Evolutionary conservation across 1,140 invertebrate species (phyloP).

Genomic region (Ladona fulva): DNA sequence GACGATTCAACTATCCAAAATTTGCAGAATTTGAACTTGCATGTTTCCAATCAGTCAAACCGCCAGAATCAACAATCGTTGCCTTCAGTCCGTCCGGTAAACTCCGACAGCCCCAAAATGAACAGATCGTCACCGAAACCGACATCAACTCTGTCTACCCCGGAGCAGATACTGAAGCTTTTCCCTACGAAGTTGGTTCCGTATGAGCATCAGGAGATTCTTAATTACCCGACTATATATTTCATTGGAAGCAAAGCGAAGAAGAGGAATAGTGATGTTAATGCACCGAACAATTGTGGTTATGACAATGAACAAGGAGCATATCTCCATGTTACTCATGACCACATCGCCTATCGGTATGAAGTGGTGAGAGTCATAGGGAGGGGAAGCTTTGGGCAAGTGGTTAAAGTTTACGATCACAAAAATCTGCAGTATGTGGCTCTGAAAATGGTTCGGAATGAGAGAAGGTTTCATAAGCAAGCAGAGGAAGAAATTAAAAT

Average conservation of each 20-base stretch:
- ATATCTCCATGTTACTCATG: slow-evolving; percentile 94
- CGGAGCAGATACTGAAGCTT: slow-evolving; percentile 85
- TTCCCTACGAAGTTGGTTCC: slow-evolving; percentile 89
- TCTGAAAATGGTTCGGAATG: slow-evolving; percentile 96
- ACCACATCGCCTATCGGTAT: slow-evolving; percentile 95
- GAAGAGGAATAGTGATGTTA: slow-evolving; percentile 81
- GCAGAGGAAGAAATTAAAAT: slow-evolving; percentile 99
- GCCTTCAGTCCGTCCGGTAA: background rate
- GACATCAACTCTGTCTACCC: slow-evolving; percentile 64
- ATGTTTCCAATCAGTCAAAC: background rate
- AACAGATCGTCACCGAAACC: slow-evolving; percentile 37
- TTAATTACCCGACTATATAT: slow-evolving; percentile 84
- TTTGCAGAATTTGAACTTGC: background rate
- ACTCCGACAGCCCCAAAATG: background rate
- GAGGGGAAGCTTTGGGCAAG: slow-evolving; percentile 93
- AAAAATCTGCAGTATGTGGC: slow-evolving; percentile 90
- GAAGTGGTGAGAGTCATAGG: slow-evolving; percentile 90
- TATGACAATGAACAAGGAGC: slow-evolving; percentile 97
- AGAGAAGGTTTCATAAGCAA: slow-evolving; percentile 96
- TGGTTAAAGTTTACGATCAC: slow-evolving; percentile 96
- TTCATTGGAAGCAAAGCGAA: slow-evolving; percentile 95
- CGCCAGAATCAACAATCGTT: background rate
- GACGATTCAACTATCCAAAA: background rate
- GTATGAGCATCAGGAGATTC: slow-evolving; percentile 93
- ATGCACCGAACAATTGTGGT: slow-evolving; percentile 75